Conservation (phyloP, 1,140 invertebrate genomes). For the Zeugodacus cucurbitae region DNA sequence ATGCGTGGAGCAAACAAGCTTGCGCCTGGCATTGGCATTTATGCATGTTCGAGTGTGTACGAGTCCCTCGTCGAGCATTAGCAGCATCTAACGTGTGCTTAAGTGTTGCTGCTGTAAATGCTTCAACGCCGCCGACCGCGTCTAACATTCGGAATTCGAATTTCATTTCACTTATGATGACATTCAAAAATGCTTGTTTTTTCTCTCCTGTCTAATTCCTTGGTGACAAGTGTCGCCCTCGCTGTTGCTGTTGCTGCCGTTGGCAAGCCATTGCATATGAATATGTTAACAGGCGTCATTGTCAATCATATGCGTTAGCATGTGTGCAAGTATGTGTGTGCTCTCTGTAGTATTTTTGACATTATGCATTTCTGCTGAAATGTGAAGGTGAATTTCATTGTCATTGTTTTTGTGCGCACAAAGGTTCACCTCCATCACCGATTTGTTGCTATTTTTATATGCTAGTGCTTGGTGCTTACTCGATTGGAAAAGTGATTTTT, state of each 20-base stretch:
- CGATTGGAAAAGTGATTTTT: no score
- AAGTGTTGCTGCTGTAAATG: neutral
- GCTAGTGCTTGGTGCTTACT: neutral
- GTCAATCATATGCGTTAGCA: neutral
- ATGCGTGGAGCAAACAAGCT: neutral
- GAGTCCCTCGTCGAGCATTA: neutral
- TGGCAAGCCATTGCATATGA: neutral
- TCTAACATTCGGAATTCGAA: neutral
- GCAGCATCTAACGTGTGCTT: neutral
- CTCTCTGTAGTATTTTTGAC: neutral
- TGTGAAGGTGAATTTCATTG: conserved; percentile 5
- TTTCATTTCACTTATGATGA: conserved; percentile 1
- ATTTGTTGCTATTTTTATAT: neutral
- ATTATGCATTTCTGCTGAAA: neutral
- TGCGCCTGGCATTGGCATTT: neutral
- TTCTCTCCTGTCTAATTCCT: neutral
- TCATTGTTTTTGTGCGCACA: neutral
- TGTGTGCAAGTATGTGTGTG: neutral
- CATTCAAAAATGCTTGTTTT: neutral
- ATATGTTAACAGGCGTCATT: neutral
- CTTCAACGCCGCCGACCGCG: neutral
- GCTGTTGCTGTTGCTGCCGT: neutral
- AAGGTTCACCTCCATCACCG: neutral
- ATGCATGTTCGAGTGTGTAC: no score
- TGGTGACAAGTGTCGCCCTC: conserved; percentile 1